Evolutionary conservation across 2,888 invertebrate genomes (phyloP), one percentile per base, ranked within the genome.

Genomic region (Anoplius nigerrimus): DNA sequence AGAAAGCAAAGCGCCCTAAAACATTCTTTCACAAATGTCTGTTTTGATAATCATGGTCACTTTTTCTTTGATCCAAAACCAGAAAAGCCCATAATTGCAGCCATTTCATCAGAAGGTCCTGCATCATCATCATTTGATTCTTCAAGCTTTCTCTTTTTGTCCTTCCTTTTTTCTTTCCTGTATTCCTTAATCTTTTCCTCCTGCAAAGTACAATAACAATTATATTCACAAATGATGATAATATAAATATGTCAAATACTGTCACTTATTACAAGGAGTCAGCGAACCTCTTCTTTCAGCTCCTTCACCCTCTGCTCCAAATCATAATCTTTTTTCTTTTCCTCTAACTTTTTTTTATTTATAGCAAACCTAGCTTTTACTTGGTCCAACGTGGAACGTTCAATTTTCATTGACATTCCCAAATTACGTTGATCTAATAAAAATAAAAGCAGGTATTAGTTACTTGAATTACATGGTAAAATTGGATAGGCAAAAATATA

Each of bases 351-450:
- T 82, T 95, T 94, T 89, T 98, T 99, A 87, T 98, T 98, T 27
- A 93, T 87, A 81, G 96, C 95, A 90, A 99, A 98, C 73, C 99
- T 91, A 75, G 96, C 95, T 90, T 97, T 97, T 0, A 95, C 96
- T 90, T 99, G 97, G 81, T 98, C 98, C 61, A 99, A 90, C 15
- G 96, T 94, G 77, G 98, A 98, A 69, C 98, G 91, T 89, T 99
- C 98, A 71, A 99, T 95, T 87, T 97, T 94, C 99, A 99, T 99
- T 8, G 98, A 98, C 98, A 99, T 99, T 45, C 98, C 98, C 89
- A 99, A 91, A 91, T 99, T 99, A 69, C 98, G 92, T 89, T 99
- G 98, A 93, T 99, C 93, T 93, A 82, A 63, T 21, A 13, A 27
- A 52, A 46, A 58, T 8, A 18, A 22, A 67, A 55, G 18, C 2